Conservation (phyloP, 1,140 invertebrate species). For the Varroa destructor region DNA sequence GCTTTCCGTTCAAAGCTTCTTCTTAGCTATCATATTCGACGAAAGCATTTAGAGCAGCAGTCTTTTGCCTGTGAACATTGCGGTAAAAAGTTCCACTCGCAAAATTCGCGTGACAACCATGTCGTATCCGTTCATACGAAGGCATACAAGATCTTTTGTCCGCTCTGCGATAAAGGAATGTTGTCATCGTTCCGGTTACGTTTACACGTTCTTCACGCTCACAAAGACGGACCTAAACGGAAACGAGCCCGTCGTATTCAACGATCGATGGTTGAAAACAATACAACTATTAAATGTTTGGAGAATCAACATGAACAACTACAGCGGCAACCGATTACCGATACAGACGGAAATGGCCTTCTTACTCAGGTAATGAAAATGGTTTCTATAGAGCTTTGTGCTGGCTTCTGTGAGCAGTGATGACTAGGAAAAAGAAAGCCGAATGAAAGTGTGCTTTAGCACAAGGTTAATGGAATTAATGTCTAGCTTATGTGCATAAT, state of each 20-base stretch:
- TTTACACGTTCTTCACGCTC: conserved; percentile 4
- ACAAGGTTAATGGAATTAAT: too few species aligned
- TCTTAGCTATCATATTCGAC: conserved; percentile 21
- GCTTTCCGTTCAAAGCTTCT: conserved; percentile 11
- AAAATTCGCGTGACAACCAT: neutral
- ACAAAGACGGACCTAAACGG: neutral
- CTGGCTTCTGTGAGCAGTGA: too few species aligned
- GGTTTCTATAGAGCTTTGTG: too few species aligned
- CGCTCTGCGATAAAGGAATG: conserved; percentile 18
- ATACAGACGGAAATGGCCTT: too few species aligned
- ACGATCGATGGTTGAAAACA: too few species aligned
- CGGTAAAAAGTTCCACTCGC: conserved; percentile 16
- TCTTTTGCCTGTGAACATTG: neutral
- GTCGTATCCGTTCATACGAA: conserved; percentile 8
- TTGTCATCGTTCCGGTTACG: neutral
- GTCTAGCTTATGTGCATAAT: too few species aligned
- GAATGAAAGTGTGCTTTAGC: too few species aligned
- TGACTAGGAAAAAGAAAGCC: too few species aligned
- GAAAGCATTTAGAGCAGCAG: conserved; percentile 2
- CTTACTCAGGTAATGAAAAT: too few species aligned
- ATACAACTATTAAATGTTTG: too few species aligned
- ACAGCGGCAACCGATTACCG: too few species aligned
- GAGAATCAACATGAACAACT: too few species aligned
- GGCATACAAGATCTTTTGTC: conserved; percentile 16
- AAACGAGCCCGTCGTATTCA: neutral